These are phyloP conservation scores for Muntiacus muntjak DNA, from an alignment of 2,113 vertebrate genomes.

Conservation along the genomic window DNA sequence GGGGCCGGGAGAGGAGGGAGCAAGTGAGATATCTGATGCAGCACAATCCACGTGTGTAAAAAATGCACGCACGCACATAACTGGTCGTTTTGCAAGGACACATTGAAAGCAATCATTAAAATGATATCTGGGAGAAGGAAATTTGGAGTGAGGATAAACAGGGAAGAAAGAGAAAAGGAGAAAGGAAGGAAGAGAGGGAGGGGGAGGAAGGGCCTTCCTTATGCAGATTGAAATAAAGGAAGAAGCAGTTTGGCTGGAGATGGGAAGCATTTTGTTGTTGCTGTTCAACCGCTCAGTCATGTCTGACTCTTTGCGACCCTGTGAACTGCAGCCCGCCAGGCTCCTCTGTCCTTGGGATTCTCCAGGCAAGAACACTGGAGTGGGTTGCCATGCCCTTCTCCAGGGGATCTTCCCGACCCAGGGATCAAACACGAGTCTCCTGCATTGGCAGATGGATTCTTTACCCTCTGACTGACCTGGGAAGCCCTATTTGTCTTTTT, in stretches of 20 bases:
- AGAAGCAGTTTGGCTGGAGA: not conserved
- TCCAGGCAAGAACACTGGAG: not conserved
- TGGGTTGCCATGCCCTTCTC: not conserved
- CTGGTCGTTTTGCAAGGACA: not conserved
- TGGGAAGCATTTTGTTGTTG: not conserved
- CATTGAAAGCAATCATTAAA: not conserved
- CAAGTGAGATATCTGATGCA: too few species aligned
- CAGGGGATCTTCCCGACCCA: not conserved
- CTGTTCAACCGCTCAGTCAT: not conserved
- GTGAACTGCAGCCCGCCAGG: not conserved
- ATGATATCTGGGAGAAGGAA: not conserved
- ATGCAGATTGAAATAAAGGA: not conserved
- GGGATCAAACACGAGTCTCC: not conserved
- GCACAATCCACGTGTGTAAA: accelerated
- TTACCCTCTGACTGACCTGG: not conserved
- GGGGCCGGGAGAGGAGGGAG: not conserved
- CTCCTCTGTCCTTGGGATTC: not conserved
- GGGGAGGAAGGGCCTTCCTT: not conserved
- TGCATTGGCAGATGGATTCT: not conserved
- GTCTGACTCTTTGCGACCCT: not conserved
- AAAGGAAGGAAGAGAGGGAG: not conserved
- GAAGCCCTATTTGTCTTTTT: not conserved
- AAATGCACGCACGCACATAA: not conserved
- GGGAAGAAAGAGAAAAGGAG: not conserved
- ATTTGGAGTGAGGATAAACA: not conserved